These are phyloP conservation scores for Sturnus vulgaris DNA, from an alignment of 2,113 vertebrate species.

Conservation along the genomic window DNA sequence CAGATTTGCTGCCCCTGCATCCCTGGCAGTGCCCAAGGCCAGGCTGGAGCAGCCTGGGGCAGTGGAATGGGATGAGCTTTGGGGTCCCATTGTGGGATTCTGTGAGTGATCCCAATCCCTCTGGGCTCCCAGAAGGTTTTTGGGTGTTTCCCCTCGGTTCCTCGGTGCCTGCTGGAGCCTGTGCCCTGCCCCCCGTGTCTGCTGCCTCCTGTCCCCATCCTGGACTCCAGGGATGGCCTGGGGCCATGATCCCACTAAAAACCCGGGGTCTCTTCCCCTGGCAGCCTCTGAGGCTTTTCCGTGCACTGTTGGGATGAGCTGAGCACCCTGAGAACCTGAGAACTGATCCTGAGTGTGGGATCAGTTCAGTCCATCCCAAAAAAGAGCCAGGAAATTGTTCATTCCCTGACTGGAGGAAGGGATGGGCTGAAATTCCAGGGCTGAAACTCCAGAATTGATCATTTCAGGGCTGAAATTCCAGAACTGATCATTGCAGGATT, in stretches of 20 bases:
- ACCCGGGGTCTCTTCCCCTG: background rate
- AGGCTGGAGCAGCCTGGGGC: background rate
- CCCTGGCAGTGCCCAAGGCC: background rate
- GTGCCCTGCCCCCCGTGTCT: too few species aligned
- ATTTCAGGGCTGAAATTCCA: too few species aligned
- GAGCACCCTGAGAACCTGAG: background rate
- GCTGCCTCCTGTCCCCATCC: background rate
- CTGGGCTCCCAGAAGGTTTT: background rate
- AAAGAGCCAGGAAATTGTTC: background rate
- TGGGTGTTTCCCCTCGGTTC: background rate
- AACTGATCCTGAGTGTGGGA: background rate
- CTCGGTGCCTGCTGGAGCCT: background rate
- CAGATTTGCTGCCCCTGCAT: background rate
- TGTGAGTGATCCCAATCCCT: background rate
- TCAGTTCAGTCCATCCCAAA: background rate
- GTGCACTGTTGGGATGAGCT: background rate
- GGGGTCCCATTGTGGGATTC: background rate
- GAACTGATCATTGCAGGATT: too few species aligned
- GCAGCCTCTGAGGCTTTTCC: background rate
- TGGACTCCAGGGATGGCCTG: rapidly evolving
- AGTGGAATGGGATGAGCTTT: background rate
- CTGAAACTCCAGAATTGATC: too few species aligned
- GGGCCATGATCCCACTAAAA: background rate
- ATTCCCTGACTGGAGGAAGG: background rate
- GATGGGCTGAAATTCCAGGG: background rate